A percentile compares a stretch with the other conserved stretches of the same genome.
Evolutionary conservation across 1,140 invertebrate species (phyloP).

Genomic region (Drosophila serrata): DNA sequence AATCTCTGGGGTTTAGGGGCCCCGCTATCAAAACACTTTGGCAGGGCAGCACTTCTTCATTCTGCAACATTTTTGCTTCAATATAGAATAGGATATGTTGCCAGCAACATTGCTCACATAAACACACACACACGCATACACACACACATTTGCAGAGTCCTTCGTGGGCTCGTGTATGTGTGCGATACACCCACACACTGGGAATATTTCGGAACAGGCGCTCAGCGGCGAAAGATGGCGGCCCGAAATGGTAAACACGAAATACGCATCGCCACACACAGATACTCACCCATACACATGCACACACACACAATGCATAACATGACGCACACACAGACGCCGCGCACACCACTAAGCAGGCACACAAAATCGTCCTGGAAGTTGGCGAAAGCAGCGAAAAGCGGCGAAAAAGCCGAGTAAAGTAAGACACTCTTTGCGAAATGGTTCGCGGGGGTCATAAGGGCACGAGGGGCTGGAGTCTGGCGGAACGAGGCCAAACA

Average conservation of each 20-base stretch:
- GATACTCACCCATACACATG: conserved; percentile 28
- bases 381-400: conserved; percentile 44
- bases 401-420: conserved; percentile 44
- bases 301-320: conserved; percentile 25
- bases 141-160: not conserved
- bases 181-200: conserved; percentile 74
- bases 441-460: conserved; percentile 1
- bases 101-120: conserved; percentile 49
- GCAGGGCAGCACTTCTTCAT: conserved; percentile 11
- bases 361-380: conserved; percentile 61
- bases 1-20: conserved; percentile 34
- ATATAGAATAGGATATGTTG: conserved; percentile 56
- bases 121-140: conserved; percentile 1
- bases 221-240: conserved; percentile 47
- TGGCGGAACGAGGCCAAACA: conserved; percentile 51
- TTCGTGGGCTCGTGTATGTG: conserved; percentile 44
- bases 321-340: not conserved
- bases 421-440: conserved; percentile 45
- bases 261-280: conserved; percentile 53
- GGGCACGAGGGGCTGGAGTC: not conserved
- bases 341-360: conserved; percentile 36
- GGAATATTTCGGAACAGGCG: conserved; percentile 72
- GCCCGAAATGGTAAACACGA: conserved; percentile 8
- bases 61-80: conserved; percentile 33
- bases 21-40: conserved; percentile 57